Base-by-base conservation (phyloP, 1,140 invertebrate genomes). In the Tetraneura akinire region DNA sequence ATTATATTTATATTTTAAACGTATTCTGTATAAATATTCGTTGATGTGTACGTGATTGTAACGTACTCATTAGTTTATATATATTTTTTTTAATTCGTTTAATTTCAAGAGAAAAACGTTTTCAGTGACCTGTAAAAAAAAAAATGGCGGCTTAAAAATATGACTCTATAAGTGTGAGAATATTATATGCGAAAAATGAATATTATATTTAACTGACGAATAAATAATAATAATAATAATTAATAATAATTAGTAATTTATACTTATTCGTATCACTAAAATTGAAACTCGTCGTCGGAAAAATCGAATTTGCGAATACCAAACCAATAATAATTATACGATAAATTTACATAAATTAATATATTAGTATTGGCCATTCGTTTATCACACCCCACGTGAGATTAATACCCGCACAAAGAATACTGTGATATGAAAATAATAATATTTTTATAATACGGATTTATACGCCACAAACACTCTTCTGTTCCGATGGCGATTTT, bases 41-140 rank as follows among this genome's bases (percentile, higher is more conserved):
- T 37, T 10, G 18, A n/a, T 13, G n/a, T 60, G 29, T 14, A 60
- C 13, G 13, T 60, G 26, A n/a, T n/a, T n/a, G n/a, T n/a, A 42
- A 42, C 62, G 11, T 23, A 21, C 21, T 42, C n/a, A 13, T 66
- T 10, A 21, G 18, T 42, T 66, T 32, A 66, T 42, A 66, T 42
- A n/a, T n/a, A n/a, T n/a, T n/a, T n/a, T n/a, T 66, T 66, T 42
- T 66, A 66, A 66, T 66, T n/a, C n/a, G 32, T 66, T 66, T 66
- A 66, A 32, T 66, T 37, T 66, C 32, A 13, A 32, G 32, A 66
- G 62, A n/a, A n/a, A n/a, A n/a, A 32, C 26, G 32, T 42, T 18
- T 66, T 42, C 32, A 13, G 32, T 66, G 62, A 42, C 62, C 62
- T 42, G 21, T 66, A 66, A 66, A 66, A 45, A 8, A n/a, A n/a